These are phyloP conservation scores for Eurois occulta DNA, from an alignment of 2,888 invertebrate species.

Conservation along the genomic window DNA sequence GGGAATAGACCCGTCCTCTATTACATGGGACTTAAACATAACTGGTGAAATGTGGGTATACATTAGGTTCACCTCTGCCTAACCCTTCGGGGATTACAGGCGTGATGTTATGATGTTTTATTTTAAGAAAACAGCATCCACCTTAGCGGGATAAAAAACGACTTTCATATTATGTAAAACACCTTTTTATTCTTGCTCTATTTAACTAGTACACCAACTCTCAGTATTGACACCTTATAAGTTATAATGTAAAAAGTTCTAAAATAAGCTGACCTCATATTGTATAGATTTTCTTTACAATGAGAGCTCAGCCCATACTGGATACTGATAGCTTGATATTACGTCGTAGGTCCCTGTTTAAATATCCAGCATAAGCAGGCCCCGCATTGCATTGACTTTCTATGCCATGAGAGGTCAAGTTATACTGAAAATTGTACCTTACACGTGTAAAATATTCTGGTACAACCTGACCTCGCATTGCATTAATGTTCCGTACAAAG, in stretches of 20 bases:
- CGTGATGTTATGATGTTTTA: too few species aligned
- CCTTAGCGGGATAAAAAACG: too few species aligned
- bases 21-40: too few species aligned
- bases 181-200: background rate
- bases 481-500: background rate
- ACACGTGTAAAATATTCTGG: background rate
- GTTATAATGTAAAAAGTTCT: background rate
- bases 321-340: background rate
- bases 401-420: background rate
- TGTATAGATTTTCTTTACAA: background rate
- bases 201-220: background rate
- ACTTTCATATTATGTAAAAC: background rate
- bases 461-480: background rate
- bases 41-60: too few species aligned
- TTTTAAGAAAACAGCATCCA: too few species aligned
- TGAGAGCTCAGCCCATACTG: background rate
- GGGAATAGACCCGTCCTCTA: too few species aligned
- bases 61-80: too few species aligned
- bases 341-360: background rate
- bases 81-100: too few species aligned
- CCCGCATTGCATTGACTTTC: background rate
- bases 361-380: background rate
- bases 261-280: background rate
- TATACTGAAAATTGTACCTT: background rate
- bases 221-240: conserved; percentile 6